Percentiles rank a stretch among this genome's conserved stretches.
Evolutionary conservation across 1,140 invertebrate genomes (phyloP).

Genomic region (Brachionus sp.): DNA sequence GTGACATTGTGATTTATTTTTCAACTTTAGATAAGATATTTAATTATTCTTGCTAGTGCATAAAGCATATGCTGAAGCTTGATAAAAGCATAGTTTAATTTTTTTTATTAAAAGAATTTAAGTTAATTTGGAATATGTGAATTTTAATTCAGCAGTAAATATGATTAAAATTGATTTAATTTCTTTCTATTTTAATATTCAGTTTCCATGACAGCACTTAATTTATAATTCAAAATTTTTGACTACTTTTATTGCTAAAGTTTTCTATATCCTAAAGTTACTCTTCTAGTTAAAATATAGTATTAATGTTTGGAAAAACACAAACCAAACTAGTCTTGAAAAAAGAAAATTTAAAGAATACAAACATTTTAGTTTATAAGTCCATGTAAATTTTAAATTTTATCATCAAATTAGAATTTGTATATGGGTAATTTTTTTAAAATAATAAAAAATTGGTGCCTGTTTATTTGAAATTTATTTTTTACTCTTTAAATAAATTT

Average conservation of each 20-base stretch:
- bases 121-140: neutral
- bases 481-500: slow-evolving; percentile 11
- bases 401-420: too few species aligned
- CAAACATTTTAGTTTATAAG: too few species aligned
- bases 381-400: too few species aligned
- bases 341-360: neutral
- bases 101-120: neutral
- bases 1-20: neutral
- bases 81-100: neutral
- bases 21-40: neutral
- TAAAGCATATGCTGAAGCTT: neutral
- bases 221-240: neutral
- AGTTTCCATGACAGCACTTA: neutral
- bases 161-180: slow-evolving; percentile 7
- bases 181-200: neutral
- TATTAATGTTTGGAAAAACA: neutral
- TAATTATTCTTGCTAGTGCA: neutral
- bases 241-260: neutral
- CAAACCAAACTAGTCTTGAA: neutral
- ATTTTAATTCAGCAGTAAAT: slow-evolving; percentile 3
- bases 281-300: neutral
- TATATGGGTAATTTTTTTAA: too few species aligned
- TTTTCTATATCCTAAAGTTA: neutral
- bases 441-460: too few species aligned
- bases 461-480: neutral